Conservation (phyloP, 2,888 invertebrate species). For the Netelia fuscicornis region DNA sequence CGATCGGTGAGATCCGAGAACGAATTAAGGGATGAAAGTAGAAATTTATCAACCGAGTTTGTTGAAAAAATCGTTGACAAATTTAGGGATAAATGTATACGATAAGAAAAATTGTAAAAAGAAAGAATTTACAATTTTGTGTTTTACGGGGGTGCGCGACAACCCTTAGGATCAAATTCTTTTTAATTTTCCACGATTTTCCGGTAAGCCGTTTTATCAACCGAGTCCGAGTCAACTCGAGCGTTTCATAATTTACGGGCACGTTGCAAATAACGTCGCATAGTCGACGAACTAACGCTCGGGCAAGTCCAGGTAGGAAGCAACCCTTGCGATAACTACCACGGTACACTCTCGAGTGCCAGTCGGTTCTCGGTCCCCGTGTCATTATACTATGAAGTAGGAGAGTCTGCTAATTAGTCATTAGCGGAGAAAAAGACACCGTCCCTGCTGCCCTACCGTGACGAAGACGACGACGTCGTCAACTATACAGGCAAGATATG, state of each 20-base stretch:
- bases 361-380: slow-evolving; percentile 70
- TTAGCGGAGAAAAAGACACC: slow-evolving; percentile 84
- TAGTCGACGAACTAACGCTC: neutral
- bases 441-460: slow-evolving; percentile 63
- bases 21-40: no score
- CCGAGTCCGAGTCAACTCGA: neutral
- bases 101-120: no score
- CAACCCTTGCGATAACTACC: neutral
- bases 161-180: neutral
- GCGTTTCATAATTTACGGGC: neutral
- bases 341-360: slow-evolving; percentile 29
- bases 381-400: slow-evolving; percentile 82
- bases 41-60: no score
- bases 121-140: no score
- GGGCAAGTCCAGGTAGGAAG: neutral
- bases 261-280: slow-evolving; percentile 72
- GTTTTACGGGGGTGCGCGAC: no score
- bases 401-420: slow-evolving; percentile 85
- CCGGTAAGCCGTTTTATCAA: neutral
- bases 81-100: no score
- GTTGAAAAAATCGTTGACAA: no score
- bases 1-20: no score
- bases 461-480: slow-evolving; percentile 62
- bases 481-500: slow-evolving; percentile 4
- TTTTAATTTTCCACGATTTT: neutral